Conservation (phyloP, 1,140 invertebrate species). For the Dendroctonus ponderosae region DNA sequence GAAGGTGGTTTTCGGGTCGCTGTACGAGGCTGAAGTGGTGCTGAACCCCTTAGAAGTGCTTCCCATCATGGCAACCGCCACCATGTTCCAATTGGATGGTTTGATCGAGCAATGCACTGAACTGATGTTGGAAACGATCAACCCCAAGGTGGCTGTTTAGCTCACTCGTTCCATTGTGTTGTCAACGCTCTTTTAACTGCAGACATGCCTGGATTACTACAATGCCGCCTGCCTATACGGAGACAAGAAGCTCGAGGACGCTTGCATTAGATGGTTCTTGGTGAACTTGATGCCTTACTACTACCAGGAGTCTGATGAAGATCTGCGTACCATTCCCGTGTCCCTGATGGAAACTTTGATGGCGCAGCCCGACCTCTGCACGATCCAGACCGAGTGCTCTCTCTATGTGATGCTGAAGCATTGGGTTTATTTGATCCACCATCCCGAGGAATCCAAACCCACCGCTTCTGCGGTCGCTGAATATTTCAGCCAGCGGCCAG, state of each 20-base stretch:
- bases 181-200: slow-evolving; percentile 1
- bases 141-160: slow-evolving; percentile 53
- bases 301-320: slow-evolving; percentile 54
- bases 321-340: slow-evolving; percentile 50
- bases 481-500: slow-evolving; percentile 53
- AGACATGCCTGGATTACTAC: slow-evolving; percentile 70
- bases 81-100: slow-evolving; percentile 72
- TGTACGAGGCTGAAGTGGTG: slow-evolving; percentile 76
- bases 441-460: slow-evolving; percentile 33
- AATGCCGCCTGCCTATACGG: slow-evolving; percentile 68
- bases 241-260: slow-evolving; percentile 60
- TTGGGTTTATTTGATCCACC: slow-evolving; percentile 62
- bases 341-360: slow-evolving; percentile 69
- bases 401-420: slow-evolving; percentile 71
- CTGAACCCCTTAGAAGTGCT: slow-evolving; percentile 71
- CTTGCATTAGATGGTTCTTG: slow-evolving; percentile 68
- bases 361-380: slow-evolving; percentile 65
- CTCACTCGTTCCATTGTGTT: background rate
- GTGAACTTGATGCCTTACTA: slow-evolving; percentile 67
- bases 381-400: slow-evolving; percentile 80
- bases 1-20: slow-evolving; percentile 71
- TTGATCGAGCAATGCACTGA: slow-evolving; percentile 73
- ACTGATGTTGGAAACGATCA: slow-evolving; percentile 76
- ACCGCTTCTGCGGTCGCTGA: slow-evolving; percentile 48
- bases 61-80: slow-evolving; percentile 72